Percentiles rank a stretch among this genome's conserved stretches.
phyloP scores from a whole-genome alignment of 2,797 vertebrate genomes.

The Ptychadena robeensis region DNA sequence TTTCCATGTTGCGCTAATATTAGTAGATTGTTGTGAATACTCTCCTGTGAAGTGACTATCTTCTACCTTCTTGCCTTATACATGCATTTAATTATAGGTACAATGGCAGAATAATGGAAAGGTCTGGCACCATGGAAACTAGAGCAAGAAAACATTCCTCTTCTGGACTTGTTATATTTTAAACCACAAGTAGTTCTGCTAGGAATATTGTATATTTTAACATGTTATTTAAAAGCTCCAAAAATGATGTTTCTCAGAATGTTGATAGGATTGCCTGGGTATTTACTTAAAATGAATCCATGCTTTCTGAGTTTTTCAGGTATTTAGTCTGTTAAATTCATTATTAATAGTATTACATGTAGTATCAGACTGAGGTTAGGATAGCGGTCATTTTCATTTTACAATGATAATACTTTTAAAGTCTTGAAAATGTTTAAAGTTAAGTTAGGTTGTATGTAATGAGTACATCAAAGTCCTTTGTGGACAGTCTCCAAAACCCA shows the following conservation, averaged over 20 bases:
- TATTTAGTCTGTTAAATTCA: no score
- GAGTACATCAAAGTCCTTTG: no score
- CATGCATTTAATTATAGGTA: constrained; percentile 45
- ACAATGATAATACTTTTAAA: no score
- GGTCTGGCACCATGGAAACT: constrained; percentile 53
- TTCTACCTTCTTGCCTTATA: constrained; percentile 39
- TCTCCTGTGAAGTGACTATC: constrained; percentile 2
- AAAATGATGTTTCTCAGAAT: background rate
- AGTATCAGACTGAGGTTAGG: no score
- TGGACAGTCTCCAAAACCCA: no score
- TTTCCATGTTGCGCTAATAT: constrained; percentile 15
- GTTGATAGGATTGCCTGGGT: background rate
- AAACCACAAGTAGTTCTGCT: constrained; percentile 13
- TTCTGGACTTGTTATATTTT: constrained; percentile 36
- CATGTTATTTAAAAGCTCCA: background rate
- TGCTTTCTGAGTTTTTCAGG: background rate
- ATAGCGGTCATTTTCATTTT: no score
- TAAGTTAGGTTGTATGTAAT: no score
- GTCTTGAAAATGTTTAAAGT: no score
- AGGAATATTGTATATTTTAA: constrained; percentile 3
- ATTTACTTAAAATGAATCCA: background rate
- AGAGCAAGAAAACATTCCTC: constrained; percentile 34
- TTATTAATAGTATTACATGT: no score
- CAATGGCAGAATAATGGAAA: constrained; percentile 45
- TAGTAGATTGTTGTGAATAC: constrained; percentile 20